A percentile compares a stretch with the other conserved stretches of the same genome.
Conservation (phyloP, 2,888 invertebrate species). For the Liposcelis brunnea region DNA sequence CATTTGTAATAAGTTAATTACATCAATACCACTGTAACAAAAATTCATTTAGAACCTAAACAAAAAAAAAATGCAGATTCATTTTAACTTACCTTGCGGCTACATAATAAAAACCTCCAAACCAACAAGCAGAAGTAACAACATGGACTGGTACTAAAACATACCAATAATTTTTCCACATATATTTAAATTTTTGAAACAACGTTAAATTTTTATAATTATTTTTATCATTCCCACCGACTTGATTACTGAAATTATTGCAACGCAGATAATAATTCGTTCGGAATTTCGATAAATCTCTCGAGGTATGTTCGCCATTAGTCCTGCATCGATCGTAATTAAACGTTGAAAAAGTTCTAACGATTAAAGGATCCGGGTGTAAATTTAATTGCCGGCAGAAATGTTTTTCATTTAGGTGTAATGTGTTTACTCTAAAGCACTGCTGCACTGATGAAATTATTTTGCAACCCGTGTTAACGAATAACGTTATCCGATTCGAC, state of each 20-base stretch:
- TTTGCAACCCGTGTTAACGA: no score
- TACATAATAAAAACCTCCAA: constrained; percentile 69
- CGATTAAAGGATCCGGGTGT: no score
- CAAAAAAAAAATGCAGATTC: constrained; percentile 7
- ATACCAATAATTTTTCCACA: constrained; percentile 95
- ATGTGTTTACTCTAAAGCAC: no score
- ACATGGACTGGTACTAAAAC: constrained; percentile 86
- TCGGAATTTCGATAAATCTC: no score
- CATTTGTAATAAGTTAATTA: constrained; percentile 57
- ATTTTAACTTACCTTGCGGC: constrained; percentile 54
- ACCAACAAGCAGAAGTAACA: constrained; percentile 76
- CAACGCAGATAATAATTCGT: no score
- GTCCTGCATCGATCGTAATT: no score
- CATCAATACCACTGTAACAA: constrained; percentile 74
- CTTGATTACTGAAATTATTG: neutral
- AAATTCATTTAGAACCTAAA: constrained; percentile 1
- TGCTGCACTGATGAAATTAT: no score
- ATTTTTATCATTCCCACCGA: neutral
- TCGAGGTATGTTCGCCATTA: no score
- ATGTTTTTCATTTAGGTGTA: no score
- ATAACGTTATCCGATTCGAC: no score
- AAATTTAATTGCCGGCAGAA: no score
- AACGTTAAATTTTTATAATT: constrained; percentile 36
- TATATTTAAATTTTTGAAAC: constrained; percentile 68
- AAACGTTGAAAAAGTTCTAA: no score